A percentile compares a stretch with the other conserved stretches of the same genome.
These are phyloP conservation scores for Plagodis pulveraria DNA, from an alignment of 2,888 invertebrate species.

Conservation along the genomic window DNA sequence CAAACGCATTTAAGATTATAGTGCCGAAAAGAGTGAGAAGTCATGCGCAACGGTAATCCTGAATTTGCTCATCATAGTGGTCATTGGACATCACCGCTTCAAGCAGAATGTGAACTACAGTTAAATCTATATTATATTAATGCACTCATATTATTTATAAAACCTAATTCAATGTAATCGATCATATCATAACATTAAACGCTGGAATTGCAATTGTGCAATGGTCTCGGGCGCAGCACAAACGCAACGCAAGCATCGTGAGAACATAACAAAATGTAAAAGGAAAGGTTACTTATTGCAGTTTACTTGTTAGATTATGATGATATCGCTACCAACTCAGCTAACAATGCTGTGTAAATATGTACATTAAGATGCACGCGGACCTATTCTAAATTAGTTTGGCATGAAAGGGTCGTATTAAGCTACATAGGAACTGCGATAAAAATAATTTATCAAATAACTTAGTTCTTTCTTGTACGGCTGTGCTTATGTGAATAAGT, in stretches of 20 bases:
- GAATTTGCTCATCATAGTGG: too few relatives aligned
- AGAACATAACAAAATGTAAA: conserved; percentile 51
- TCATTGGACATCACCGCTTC: neutral
- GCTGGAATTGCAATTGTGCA: conserved; percentile 38
- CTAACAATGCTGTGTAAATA: conserved; percentile 11
- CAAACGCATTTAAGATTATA: too few relatives aligned
- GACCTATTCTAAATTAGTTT: too few relatives aligned
- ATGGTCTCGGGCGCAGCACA: conserved; percentile 21
- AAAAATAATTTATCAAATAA: too few relatives aligned
- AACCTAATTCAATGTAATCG: conserved; percentile 15
- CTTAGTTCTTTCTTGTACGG: too few relatives aligned
- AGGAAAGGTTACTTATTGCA: conserved; percentile 41
- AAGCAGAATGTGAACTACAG: neutral
- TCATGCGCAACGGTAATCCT: too few relatives aligned
- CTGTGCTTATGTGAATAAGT: too few relatives aligned
- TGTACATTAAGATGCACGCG: conserved; percentile 1
- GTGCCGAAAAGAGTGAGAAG: too few relatives aligned
- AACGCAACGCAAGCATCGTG: conserved; percentile 42
- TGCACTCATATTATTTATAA: conserved; percentile 8
- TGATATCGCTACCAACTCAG: conserved; percentile 17
- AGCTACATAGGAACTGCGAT: too few relatives aligned
- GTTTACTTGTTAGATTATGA: conserved; percentile 33
- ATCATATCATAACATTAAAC: conserved; percentile 25
- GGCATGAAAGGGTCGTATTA: too few relatives aligned
- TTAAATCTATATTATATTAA: neutral